Base-by-base conservation (phyloP, 2,113 vertebrate genomes). In the Spilogale gracilis region DNA sequence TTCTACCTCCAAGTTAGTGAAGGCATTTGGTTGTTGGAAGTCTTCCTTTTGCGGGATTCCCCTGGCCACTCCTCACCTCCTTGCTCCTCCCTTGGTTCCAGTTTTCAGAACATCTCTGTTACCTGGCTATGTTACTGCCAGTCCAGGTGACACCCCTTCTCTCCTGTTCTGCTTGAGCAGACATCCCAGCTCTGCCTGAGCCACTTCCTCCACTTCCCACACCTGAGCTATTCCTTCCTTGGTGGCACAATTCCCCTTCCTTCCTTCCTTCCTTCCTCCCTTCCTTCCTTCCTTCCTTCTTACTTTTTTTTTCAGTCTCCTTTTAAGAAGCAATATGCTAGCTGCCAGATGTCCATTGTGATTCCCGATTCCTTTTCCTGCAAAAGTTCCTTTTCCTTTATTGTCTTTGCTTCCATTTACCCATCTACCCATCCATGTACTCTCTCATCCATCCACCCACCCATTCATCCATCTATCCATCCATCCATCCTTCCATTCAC, bases 351-450 rank as follows among this genome's bases (percentile, higher is more conserved):
- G 79, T 88, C 50, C 61, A 50, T 0, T 65, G 50, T 90, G 91
- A 94, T 58, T 95, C 21, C 14, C 65, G 50, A 92, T 82, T 85
- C 95, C 78, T 74, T 67, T 71, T 88, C 17, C 58, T 94, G 21
- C 16, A 80, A 43, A 89, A 45, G 25, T 91, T 87, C n/a, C 23
- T 94, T 65, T 87, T 94, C 45, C 13, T 92, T 25, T 76, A 32
- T 67, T 76, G 4, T 21, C 32, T 13, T 27, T 86, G 30, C 32
- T 82, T 48, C n/a, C 65, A 30, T 85, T 71, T 67, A 85, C 8
- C 54, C 27, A 74, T 45, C 69, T 38, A 25, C 23, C n/a, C 50
- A 20, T 14, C 48, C 20, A 25, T 9, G 20, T 50, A 50, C 45
- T 78, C 45, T 9, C 32, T 16, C 27, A 20, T 20, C 84, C 17